Percentiles rank a stretch among this genome's conserved stretches.
Conservation (phyloP, 2,888 invertebrate genomes). For the Eupithecia subumbrata region DNA sequence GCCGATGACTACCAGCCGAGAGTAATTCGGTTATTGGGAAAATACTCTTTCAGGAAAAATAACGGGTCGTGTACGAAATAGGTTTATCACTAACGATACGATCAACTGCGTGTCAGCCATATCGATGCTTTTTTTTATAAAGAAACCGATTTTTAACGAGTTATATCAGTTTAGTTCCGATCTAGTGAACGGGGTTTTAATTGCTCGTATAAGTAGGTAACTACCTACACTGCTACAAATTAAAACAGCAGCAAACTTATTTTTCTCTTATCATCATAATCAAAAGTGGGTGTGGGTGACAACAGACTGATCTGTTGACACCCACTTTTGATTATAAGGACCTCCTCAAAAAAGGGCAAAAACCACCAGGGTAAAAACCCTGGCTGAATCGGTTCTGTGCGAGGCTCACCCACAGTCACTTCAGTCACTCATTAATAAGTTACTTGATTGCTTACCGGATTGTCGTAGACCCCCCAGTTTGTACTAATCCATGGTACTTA, state of each 20-base stretch:
- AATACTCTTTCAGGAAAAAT: slow-evolving; percentile 26
- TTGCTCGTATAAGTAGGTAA: not conserved
- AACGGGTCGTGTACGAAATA: slow-evolving; percentile 6
- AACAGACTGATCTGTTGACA: not conserved
- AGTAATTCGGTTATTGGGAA: slow-evolving; percentile 37
- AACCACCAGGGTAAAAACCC: no score
- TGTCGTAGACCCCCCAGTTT: not conserved
- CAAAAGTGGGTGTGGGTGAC: no score
- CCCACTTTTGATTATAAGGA: not conserved
- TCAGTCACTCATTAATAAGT: not conserved
- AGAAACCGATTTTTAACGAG: not conserved
- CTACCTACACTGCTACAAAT: not conserved
- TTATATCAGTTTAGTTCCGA: not conserved
- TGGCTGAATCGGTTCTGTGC: not conserved
- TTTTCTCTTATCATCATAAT: not conserved
- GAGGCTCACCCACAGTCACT: not conserved
- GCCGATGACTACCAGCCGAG: slow-evolving; percentile 16
- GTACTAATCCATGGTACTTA: not conserved
- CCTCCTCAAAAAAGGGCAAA: no score
- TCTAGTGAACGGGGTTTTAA: not conserved
- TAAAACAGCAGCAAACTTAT: not conserved
- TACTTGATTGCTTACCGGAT: not conserved
- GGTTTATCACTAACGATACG: slow-evolving; percentile 11
- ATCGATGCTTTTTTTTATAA: not conserved
- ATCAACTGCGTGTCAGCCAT: slow-evolving; percentile 2